phyloP scores from a whole-genome alignment of 2,113 vertebrate species.

The Miniopterus natalensis region DNA sequence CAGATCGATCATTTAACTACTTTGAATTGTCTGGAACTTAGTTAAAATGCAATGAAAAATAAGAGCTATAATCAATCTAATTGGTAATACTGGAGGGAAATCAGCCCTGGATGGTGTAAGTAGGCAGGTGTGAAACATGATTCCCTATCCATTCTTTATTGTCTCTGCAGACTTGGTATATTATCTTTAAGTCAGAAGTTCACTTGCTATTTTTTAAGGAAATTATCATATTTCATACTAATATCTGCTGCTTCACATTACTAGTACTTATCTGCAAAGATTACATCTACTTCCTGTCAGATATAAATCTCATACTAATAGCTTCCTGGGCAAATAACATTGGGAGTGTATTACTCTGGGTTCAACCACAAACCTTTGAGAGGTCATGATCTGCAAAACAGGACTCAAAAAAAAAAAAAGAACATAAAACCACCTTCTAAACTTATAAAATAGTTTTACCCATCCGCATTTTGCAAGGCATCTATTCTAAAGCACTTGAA shows the following conservation, averaged over 20 bases:
- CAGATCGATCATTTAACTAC: constrained; percentile 68
- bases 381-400: constrained; percentile 48
- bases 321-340: constrained; percentile 43
- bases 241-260: constrained; percentile 54
- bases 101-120: constrained; percentile 33
- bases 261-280: constrained; percentile 48
- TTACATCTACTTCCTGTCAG: constrained; percentile 50
- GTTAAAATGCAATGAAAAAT: constrained; percentile 43
- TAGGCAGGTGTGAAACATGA: neutral
- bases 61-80: constrained; percentile 68
- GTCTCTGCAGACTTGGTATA: constrained; percentile 7
- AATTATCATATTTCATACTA: constrained; percentile 63
- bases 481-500: neutral
- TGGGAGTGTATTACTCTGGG: neutral
- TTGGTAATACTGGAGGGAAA: constrained; percentile 45
- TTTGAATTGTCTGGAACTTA: constrained; percentile 51
- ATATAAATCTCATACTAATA: constrained; percentile 63
- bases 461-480: neutral
- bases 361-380: constrained; percentile 61
- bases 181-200: constrained; percentile 71
- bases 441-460: constrained; percentile 2
- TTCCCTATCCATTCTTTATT: neutral
- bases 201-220: constrained; percentile 54
- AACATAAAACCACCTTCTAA: constrained; percentile 27
- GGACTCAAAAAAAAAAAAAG: neutral